A percentile compares a stretch with the other conserved stretches of the same genome.
These are phyloP conservation scores for Riparia riparia DNA, from an alignment of 2,113 vertebrate genomes.

Conservation along the genomic window DNA sequence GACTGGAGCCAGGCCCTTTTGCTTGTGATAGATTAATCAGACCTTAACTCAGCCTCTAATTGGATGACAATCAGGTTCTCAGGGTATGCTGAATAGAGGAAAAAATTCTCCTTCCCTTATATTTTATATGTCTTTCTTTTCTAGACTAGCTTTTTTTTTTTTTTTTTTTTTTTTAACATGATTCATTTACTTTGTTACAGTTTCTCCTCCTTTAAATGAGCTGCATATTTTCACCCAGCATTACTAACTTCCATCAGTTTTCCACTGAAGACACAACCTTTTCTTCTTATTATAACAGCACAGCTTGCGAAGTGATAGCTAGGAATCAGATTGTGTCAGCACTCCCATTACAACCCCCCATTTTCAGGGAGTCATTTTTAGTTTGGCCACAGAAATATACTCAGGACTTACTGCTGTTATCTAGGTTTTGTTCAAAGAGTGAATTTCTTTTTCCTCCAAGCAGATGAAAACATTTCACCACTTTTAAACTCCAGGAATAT, in stretches of 20 bases:
- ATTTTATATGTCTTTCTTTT: conserved; percentile 63
- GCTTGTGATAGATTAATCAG: conserved; percentile 80
- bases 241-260: conserved; percentile 68
- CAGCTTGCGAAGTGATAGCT: conserved; percentile 67
- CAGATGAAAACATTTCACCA: neutral
- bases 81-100: conserved; percentile 47
- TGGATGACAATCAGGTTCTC: conserved; percentile 79
- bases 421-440: conserved; percentile 22
- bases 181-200: conserved; percentile 64
- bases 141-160: neutral
- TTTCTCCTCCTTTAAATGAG: conserved; percentile 69
- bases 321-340: conserved; percentile 67
- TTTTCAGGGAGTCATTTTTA: conserved; percentile 60
- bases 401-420: neutral
- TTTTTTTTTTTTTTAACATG: neutral
- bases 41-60: conserved; percentile 73
- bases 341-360: conserved; percentile 36
- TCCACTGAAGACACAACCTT: conserved; percentile 61
- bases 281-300: conserved; percentile 68
- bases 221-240: conserved; percentile 66
- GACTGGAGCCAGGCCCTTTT: conserved; percentile 71
- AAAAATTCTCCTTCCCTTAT: conserved; percentile 38
- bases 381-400: conserved; percentile 11
- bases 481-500: neutral
- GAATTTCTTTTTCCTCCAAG: neutral